A percentile compares a stretch with the other conserved stretches of the same genome.
phyloP scores from a whole-genome alignment of 2,888 invertebrate genomes.

The Conistra vaccinii region DNA sequence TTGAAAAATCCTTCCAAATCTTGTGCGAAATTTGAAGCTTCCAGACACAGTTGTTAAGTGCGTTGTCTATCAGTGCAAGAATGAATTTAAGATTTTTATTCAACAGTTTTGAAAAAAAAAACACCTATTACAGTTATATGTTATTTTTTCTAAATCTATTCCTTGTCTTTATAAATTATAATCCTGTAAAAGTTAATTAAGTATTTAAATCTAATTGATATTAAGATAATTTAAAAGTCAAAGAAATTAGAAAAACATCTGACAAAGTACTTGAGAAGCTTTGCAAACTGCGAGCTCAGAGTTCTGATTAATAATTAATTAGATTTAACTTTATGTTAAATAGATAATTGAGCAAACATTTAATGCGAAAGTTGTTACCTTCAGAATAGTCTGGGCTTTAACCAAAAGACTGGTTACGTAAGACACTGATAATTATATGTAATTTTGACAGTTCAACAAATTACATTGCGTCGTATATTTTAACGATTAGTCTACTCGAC shows the following conservation, averaged over 20 bases:
- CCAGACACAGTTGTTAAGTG: too few species aligned
- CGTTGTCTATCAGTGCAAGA: not conserved
- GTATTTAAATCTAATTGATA: slow-evolving; percentile 51
- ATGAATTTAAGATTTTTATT: not conserved
- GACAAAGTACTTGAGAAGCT: slow-evolving; percentile 27
- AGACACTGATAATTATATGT: not conserved
- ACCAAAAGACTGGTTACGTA: not conserved
- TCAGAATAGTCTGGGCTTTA: not conserved
- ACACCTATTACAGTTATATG: not conserved
- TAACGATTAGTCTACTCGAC: not conserved
- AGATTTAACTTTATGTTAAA: slow-evolving; percentile 57
- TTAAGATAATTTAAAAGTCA: slow-evolving; percentile 45
- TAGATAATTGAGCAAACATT: slow-evolving; percentile 28
- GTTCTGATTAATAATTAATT: slow-evolving; percentile 62
- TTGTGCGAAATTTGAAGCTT: too few species aligned
- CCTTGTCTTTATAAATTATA: not conserved
- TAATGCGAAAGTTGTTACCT: slow-evolving; percentile 22
- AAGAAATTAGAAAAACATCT: slow-evolving; percentile 35
- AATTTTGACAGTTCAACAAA: not conserved
- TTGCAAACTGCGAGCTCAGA: slow-evolving; percentile 27
- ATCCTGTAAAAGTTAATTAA: slow-evolving; percentile 21
- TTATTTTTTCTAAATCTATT: not conserved
- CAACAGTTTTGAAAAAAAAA: not conserved
- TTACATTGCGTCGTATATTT: not conserved
- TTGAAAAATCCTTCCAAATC: too few species aligned